Percentiles rank a stretch among this genome's conserved stretches.
Evolutionary conservation across 2,113 vertebrate genomes (phyloP).

Genomic region (Athene noctua): DNA sequence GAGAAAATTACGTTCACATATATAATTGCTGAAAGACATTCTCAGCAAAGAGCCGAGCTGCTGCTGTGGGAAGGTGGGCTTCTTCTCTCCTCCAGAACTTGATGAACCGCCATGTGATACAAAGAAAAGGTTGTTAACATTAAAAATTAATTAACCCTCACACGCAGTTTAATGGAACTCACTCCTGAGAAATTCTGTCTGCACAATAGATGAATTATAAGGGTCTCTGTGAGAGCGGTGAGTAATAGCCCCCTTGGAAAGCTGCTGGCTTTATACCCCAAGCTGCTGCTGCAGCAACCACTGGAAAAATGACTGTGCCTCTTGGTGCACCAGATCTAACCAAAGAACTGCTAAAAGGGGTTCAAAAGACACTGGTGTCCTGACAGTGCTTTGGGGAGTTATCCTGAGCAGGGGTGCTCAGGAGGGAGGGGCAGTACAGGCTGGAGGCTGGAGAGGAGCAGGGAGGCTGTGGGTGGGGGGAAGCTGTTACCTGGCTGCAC

Average conservation of each 20-base stretch:
- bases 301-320: accelerated
- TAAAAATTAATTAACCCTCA: constrained; percentile 48
- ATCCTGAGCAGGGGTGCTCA: background rate
- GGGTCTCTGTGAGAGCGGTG: background rate
- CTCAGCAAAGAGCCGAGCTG: background rate
- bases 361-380: background rate
- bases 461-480: background rate
- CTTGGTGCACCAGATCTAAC: accelerated
- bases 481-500: background rate
- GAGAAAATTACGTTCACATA: background rate
- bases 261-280: background rate
- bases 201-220: background rate
- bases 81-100: background rate
- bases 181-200: background rate
- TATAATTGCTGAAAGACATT: background rate
- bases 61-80: background rate
- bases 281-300: background rate
- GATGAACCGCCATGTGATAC: background rate
- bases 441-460: accelerated
- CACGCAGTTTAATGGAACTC: background rate
- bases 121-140: constrained; percentile 41
- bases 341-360: background rate
- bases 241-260: background rate
- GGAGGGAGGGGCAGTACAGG: too few species aligned
- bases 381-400: accelerated